A percentile compares a stretch with the other conserved stretches of the same genome.
phyloP scores from a whole-genome alignment of 1,140 invertebrate genomes.

The Drosophila kanapiae region DNA sequence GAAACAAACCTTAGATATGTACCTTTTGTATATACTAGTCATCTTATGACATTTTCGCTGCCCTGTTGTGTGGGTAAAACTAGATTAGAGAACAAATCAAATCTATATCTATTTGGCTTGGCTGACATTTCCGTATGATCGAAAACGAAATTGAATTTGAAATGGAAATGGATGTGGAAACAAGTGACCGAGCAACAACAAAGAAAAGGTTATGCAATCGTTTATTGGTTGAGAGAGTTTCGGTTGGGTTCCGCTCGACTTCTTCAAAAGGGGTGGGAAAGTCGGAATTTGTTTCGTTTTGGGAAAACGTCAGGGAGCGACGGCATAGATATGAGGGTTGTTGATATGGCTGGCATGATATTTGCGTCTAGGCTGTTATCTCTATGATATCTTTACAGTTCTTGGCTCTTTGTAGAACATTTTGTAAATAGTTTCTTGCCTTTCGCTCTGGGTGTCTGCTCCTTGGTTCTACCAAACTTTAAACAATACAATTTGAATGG shows the following conservation, averaged over 20 bases:
- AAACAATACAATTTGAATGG: no score
- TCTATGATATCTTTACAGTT: constrained; percentile 6
- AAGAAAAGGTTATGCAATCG: constrained; percentile 44
- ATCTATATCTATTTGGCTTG: constrained; percentile 21
- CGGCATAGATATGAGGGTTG: constrained; percentile 11
- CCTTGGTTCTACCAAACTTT: not conserved
- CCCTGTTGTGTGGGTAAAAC: constrained; percentile 6
- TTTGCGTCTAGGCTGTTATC: constrained; percentile 8
- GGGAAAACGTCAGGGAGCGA: not conserved
- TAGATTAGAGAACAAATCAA: constrained; percentile 24
- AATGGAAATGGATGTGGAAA: constrained; percentile 20
- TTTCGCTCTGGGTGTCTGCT: not conserved
- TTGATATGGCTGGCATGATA: constrained; percentile 25
- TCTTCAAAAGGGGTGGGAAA: constrained; percentile 25
- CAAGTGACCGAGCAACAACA: constrained; percentile 16
- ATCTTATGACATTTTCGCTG: constrained; percentile 4
- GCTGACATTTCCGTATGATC: constrained; percentile 34
- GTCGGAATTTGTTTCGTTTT: not conserved
- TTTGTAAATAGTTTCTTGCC: not conserved
- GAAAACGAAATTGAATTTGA: constrained; percentile 33
- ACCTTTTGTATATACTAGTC: not conserved
- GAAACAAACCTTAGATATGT: not conserved
- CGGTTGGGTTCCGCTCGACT: constrained; percentile 33
- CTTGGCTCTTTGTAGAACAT: not conserved
- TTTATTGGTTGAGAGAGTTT: constrained; percentile 37